These are phyloP conservation scores for Darevskia mixta DNA, from an alignment of 2,797 vertebrate genomes.

Conservation along the genomic window DNA sequence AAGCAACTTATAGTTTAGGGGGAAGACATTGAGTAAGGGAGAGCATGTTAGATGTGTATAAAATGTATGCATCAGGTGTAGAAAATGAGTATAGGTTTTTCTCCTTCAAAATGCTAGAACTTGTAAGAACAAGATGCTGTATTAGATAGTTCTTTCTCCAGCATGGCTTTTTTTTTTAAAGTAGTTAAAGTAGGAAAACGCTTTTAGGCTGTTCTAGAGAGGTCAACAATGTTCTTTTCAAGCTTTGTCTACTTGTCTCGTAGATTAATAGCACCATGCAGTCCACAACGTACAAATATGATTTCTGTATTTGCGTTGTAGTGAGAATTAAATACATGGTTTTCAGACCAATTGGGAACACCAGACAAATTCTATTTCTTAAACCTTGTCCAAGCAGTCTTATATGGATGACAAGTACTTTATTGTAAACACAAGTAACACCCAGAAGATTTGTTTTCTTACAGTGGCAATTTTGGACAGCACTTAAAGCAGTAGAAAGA, in stretches of 20 bases:
- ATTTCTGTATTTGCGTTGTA: not conserved
- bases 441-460: conserved; percentile 53
- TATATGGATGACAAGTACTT: not conserved
- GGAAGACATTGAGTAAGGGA: too few relatives aligned
- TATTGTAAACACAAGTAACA: conserved; percentile 30
- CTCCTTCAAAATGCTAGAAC: too few relatives aligned
- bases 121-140: too few relatives aligned
- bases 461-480: not conserved
- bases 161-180: not conserved
- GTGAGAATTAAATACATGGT: not conserved
- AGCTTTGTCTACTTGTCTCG: not conserved
- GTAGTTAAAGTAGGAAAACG: not conserved
- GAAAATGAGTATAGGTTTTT: too few relatives aligned
- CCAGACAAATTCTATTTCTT: conserved; percentile 3
- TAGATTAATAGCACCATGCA: not conserved
- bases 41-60: too few relatives aligned
- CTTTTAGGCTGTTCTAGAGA: not conserved
- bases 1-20: too few relatives aligned
- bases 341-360: conserved; percentile 3
- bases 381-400: conserved; percentile 10
- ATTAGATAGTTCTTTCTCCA: too few relatives aligned
- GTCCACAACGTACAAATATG: not conserved
- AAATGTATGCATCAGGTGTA: too few relatives aligned
- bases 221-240: not conserved
- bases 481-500: conserved; percentile 44